Conservation (phyloP, 1,140 invertebrate species). For the Akabosia matsudoensis region DNA sequence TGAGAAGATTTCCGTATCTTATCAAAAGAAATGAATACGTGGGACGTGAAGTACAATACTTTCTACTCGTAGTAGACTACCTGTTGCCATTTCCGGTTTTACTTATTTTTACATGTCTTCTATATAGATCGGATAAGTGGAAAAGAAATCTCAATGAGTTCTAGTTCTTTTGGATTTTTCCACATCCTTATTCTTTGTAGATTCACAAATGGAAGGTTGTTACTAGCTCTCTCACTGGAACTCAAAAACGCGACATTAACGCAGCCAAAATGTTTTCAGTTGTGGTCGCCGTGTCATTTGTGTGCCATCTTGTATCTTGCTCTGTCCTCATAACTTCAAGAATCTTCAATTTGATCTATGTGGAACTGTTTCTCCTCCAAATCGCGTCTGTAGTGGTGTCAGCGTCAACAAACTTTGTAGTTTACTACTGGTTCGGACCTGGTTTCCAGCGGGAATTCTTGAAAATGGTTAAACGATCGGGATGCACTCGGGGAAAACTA, state of each 20-base stretch:
- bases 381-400: neutral
- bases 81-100: neutral
- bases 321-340: neutral
- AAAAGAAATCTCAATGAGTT: neutral
- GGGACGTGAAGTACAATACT: neutral
- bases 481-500: too few species aligned
- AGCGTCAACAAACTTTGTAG: neutral
- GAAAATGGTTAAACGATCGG: too few species aligned
- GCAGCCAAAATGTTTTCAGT: slow-evolving; percentile 6
- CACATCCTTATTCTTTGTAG: neutral
- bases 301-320: neutral
- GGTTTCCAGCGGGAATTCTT: neutral
- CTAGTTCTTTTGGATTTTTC: neutral
- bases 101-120: neutral
- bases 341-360: neutral
- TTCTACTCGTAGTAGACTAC: neutral
- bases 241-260: neutral
- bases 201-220: neutral
- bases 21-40: neutral
- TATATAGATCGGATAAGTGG: neutral
- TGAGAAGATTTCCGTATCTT: neutral
- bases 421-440: neutral
- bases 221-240: neutral
- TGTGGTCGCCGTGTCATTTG: neutral
- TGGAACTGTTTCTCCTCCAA: neutral